These are phyloP conservation scores for Yponomeuta malinellus DNA, from an alignment of 2,888 invertebrate genomes.

Conservation along the genomic window DNA sequence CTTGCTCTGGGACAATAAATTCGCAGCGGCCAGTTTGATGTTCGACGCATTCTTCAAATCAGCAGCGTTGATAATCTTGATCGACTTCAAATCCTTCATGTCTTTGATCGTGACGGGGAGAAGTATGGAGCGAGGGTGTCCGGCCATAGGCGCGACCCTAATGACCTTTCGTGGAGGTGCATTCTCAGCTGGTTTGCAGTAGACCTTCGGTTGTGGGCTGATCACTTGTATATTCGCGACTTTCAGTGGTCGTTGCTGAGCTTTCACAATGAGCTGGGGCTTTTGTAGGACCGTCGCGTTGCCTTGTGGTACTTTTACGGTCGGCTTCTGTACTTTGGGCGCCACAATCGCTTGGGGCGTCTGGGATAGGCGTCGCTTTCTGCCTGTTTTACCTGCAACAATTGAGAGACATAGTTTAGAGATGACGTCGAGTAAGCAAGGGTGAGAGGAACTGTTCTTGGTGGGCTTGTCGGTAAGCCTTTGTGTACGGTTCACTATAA, in stretches of 20 bases:
- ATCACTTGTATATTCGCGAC: slow-evolving; percentile 64
- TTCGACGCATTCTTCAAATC: slow-evolving; percentile 73
- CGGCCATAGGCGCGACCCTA: slow-evolving; percentile 64
- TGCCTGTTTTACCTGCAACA: slow-evolving; percentile 50
- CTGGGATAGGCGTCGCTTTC: slow-evolving; percentile 64
- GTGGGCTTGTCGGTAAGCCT: background rate
- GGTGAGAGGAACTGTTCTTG: background rate
- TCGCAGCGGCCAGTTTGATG: slow-evolving; percentile 70
- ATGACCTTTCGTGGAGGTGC: slow-evolving; percentile 63
- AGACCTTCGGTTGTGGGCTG: slow-evolving; percentile 60
- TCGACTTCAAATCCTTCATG: slow-evolving; percentile 82
- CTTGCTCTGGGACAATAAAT: slow-evolving; percentile 66
- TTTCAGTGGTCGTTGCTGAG: slow-evolving; percentile 62
- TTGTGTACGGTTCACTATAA: no score
- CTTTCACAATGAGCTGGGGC: slow-evolving; percentile 63
- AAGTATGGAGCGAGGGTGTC: slow-evolving; percentile 79
- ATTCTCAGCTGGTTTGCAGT: slow-evolving; percentile 63
- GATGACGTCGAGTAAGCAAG: background rate
- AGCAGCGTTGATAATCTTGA: slow-evolving; percentile 82
- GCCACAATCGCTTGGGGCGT: slow-evolving; percentile 56
- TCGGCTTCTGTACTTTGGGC: slow-evolving; percentile 62
- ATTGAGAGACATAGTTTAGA: slow-evolving; percentile 7
- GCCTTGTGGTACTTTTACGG: slow-evolving; percentile 45
- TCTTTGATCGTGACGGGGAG: slow-evolving; percentile 82
- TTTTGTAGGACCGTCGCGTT: slow-evolving; percentile 35